phyloP scores from a whole-genome alignment of 2,797 vertebrate species.

The Brotula barbata region DNA sequence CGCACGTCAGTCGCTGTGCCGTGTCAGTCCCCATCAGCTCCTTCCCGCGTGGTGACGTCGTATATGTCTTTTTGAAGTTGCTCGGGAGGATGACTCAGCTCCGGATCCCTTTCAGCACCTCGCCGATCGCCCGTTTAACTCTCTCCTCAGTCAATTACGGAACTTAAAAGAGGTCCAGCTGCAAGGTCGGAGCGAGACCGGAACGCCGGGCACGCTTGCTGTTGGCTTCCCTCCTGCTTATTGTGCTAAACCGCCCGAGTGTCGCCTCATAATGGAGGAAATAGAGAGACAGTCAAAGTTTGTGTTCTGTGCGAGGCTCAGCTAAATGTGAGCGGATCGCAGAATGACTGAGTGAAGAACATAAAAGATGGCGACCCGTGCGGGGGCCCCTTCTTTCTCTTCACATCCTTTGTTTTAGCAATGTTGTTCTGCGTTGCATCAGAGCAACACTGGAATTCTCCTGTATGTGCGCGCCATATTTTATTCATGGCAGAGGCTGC shows the following conservation, averaged over 20 bases:
- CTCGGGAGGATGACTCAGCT: conserved; percentile 62
- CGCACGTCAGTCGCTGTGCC: conserved; percentile 22
- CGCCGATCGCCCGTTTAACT: conserved; percentile 42
- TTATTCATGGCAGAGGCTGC: conserved; percentile 77
- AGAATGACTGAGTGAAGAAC: not conserved
- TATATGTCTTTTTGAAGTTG: conserved; percentile 56
- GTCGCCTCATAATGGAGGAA: conserved; percentile 3
- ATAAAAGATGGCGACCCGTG: too few relatives aligned
- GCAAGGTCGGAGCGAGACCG: conserved; percentile 31
- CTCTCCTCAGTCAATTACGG: conserved; percentile 45
- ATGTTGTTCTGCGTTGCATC: conserved; percentile 64
- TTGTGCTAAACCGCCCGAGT: not conserved
- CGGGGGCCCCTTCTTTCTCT: conserved; percentile 1
- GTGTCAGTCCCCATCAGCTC: too few relatives aligned
- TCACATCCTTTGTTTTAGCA: conserved; percentile 30
- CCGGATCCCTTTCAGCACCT: conserved; percentile 31
- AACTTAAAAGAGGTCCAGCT: conserved; percentile 31
- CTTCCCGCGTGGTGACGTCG: conserved; percentile 39
- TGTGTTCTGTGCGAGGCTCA: not conserved
- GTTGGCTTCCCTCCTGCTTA: too few relatives aligned
- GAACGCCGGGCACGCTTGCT: conserved; percentile 5
- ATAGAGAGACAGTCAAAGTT: not conserved
- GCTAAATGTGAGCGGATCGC: not conserved
- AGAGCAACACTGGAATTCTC: conserved; percentile 55
- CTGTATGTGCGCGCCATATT: conserved; percentile 72